These are phyloP conservation scores for Ormyrus pomaceus DNA, from an alignment of 2,888 invertebrate genomes.

Conservation along the genomic window DNA sequence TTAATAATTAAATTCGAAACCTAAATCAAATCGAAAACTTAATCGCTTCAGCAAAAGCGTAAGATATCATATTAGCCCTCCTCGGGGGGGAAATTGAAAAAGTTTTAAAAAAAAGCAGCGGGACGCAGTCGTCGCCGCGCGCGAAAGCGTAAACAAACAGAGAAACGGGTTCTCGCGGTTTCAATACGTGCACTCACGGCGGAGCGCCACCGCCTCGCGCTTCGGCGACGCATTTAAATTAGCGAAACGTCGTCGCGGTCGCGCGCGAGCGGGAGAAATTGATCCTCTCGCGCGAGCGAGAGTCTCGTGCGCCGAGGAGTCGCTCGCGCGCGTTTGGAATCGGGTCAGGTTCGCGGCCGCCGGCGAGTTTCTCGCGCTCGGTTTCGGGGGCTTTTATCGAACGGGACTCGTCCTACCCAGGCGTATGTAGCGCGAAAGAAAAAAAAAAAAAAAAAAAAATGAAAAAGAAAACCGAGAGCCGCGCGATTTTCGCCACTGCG, in stretches of 20 bases:
- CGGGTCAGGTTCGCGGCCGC: conserved; percentile 50
- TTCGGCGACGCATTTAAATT: conserved; percentile 14
- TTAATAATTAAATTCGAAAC: too few relatives aligned
- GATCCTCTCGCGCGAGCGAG: neutral
- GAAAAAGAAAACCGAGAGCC: neutral
- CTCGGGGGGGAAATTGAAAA: too few relatives aligned
- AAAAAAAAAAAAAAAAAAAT: neutral
- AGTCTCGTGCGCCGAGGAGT: neutral
- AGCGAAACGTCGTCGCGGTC: conserved; percentile 31
- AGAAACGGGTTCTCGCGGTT: conserved; percentile 15
- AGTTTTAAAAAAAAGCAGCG: neutral
- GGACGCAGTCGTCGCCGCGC: neutral
- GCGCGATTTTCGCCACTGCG: neutral
- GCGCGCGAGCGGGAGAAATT: conserved; percentile 22
- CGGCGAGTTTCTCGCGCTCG: conserved; percentile 18
- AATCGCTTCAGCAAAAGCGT: too few relatives aligned
- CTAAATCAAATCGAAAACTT: too few relatives aligned
- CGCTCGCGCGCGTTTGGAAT: conserved; percentile 17
- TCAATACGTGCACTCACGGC: neutral
- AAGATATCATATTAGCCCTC: too few relatives aligned
- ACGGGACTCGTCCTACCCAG: neutral
- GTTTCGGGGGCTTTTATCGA: conserved; percentile 11
- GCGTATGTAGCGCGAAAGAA: too few relatives aligned
- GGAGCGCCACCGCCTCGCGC: neutral
- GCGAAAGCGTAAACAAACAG: conserved; percentile 49